Base-by-base conservation (phyloP, 1,140 invertebrate species). In the Eumeta japonica region DNA sequence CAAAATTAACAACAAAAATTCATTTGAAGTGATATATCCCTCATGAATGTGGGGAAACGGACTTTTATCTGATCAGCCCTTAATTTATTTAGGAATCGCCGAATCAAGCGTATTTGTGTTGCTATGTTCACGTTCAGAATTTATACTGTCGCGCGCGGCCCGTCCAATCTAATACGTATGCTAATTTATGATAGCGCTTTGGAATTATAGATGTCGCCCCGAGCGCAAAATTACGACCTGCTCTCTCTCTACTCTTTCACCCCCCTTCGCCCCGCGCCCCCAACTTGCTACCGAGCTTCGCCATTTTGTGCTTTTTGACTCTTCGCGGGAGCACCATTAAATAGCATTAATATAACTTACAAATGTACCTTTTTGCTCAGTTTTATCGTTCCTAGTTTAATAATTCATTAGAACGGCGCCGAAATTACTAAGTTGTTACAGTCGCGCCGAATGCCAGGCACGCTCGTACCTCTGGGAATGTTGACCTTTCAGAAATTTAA, bases 171-270 rank as follows among this genome's bases (percentile, higher is more conserved):
- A 72, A 72, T 66, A 66, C 61, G 55, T 67, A 66, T 68, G 62
- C 62, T 63, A 72, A 72, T 72, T 68, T 60, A 67, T 59, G 59
- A 60, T 59, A 57, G 58, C 63, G 45, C 45, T 47, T 41, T 33
- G 49, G 64, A 65, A 65, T 68, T 65, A 67, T 71, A 62, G 62
- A 66, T 66, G 64, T 68, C 61, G 58, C 59, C 46, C 47, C 39
- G 43, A 53, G 50, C 54, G 58, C 52, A 52, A 62, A 64, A 60
- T 65, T 62, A 62, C 60, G 48, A 52, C 51, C 50, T 48, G 47
- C 37, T 16, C 38, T 35, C 48, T 46, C 43, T 45, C 50, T 46
- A 43, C 37, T 32, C 16, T 10, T 17, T 29, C 20, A 24, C 43
- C 39, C 39, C 28, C 38, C 39, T 31, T 3, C 10, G 7, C 34